These are phyloP conservation scores for Lysiphlebus fabarum DNA, from an alignment of 1,140 invertebrate genomes.

Conservation along the genomic window DNA sequence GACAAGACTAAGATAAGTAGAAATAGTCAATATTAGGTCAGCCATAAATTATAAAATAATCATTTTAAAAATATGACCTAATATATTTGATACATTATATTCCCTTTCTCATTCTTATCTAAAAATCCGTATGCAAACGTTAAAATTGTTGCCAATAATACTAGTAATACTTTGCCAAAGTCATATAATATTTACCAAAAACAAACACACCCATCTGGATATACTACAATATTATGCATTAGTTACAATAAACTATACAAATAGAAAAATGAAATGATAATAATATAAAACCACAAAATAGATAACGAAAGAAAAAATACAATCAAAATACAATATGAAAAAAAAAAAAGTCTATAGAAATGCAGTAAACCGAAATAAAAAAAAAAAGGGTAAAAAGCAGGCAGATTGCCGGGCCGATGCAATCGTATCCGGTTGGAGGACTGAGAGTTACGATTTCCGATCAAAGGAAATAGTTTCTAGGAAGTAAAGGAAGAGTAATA, in stretches of 20 bases:
- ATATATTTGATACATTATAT: too few species aligned
- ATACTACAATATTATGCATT: conserved; percentile 3
- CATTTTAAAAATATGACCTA: too few species aligned
- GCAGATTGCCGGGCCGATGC: conserved; percentile 8
- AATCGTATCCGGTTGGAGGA: conserved; percentile 5
- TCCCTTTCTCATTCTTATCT: not conserved
- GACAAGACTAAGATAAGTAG: too few species aligned
- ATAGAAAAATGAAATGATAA: not conserved
- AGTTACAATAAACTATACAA: conserved; percentile 2
- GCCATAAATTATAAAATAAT: too few species aligned
- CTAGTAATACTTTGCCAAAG: conserved; percentile 5
- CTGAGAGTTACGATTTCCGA: conserved; percentile 14
- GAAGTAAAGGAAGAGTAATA: too few species aligned
- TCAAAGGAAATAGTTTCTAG: conserved; percentile 15
- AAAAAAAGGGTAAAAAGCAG: conserved; percentile 1
- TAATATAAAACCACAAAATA: not conserved
- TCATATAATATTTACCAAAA: conserved; percentile 6
- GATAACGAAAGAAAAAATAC: not conserved
- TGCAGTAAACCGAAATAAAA: too few species aligned
- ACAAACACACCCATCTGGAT: not conserved
- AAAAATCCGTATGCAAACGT: conserved; percentile 6
- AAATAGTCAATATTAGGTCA: too few species aligned
- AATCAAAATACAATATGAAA: too few species aligned
- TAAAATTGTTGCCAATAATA: conserved; percentile 9
- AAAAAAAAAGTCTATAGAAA: too few species aligned